These are phyloP conservation scores for Alosa alosa DNA, from an alignment of 2,113 vertebrate species.

Conservation along the genomic window DNA sequence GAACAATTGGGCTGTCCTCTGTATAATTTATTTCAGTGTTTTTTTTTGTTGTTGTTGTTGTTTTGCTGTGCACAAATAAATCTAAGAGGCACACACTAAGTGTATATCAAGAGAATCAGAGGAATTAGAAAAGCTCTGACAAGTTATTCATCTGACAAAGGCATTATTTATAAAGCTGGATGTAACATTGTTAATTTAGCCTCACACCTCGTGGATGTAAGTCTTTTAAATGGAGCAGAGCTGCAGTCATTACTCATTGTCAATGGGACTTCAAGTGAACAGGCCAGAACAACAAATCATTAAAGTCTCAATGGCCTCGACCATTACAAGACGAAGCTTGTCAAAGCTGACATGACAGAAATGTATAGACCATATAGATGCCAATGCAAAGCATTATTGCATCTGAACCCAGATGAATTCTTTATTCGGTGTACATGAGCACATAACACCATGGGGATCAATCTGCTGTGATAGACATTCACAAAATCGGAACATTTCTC, in stretches of 20 bases:
- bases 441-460: not conserved
- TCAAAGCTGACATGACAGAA: conserved; percentile 23
- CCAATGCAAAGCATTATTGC: not conserved
- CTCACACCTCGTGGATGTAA: not conserved
- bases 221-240: not conserved
- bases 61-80: not conserved
- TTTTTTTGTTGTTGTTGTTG: not conserved
- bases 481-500: no score
- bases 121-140: not conserved
- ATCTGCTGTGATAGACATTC: no score
- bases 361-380: not conserved
- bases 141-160: not conserved
- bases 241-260: conserved; percentile 47
- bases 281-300: conserved; percentile 16
- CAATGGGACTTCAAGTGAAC: not conserved
- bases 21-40: not conserved
- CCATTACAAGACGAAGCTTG: conserved; percentile 19
- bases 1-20: not conserved
- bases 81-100: not conserved
- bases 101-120: not conserved
- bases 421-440: not conserved
- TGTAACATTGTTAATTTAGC: not conserved
- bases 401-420: not conserved
- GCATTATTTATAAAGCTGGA: not conserved
- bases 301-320: conserved; percentile 17